Evolutionary conservation across 2,113 vertebrate species (phyloP).

Genomic region (Scomber scombrus): DNA sequence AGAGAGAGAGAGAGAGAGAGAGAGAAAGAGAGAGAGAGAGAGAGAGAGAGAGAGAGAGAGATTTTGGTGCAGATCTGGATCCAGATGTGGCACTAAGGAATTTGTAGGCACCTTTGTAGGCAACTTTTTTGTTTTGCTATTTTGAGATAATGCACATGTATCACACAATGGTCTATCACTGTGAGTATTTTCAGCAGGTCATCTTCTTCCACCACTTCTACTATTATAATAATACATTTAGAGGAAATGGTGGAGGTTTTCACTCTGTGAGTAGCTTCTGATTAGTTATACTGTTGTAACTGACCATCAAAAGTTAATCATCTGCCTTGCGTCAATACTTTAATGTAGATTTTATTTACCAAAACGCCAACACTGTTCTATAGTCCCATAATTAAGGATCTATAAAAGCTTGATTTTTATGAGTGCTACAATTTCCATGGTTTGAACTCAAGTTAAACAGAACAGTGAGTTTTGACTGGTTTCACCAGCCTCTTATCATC

Average conservation of each 20-base stretch:
- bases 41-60: no score
- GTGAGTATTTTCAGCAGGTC: background rate
- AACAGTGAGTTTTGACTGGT: slow-evolving; percentile 42
- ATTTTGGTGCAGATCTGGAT: background rate
- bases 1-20: no score
- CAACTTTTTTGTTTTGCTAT: background rate
- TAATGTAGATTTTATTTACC: slow-evolving; percentile 12
- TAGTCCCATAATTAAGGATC: background rate
- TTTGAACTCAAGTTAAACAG: slow-evolving; percentile 48
- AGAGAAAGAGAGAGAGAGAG: no score
- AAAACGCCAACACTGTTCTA: slow-evolving; percentile 9
- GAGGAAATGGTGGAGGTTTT: no score
- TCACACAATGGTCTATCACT: slow-evolving; percentile 5
- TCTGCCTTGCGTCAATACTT: background rate
- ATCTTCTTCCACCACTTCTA: background rate
- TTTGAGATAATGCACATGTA: background rate
- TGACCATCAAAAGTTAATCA: background rate
- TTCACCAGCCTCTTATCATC: background rate
- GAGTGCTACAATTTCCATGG: background rate
- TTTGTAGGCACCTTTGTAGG: no score
- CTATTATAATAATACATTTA: background rate
- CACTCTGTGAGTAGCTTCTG: background rate
- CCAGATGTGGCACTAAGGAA: background rate
- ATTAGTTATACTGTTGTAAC: background rate
- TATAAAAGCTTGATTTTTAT: background rate